Base-by-base conservation (phyloP, 2,797 vertebrate genomes). In the Rallus crepitans region DNA sequence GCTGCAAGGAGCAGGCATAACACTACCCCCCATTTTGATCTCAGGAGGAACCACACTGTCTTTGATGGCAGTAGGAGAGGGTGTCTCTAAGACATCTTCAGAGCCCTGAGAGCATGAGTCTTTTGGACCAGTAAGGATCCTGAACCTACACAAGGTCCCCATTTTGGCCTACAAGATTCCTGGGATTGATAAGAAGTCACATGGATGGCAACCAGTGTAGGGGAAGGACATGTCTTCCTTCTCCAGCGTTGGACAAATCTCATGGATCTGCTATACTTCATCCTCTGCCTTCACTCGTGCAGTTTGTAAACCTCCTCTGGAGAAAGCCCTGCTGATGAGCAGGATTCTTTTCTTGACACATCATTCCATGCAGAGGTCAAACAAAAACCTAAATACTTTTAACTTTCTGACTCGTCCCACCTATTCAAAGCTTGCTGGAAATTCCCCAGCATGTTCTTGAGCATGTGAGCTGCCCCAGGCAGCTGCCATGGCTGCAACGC, bases 401-500 rank as follows among this genome's bases (percentile, higher is more conserved):
- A 89, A 75, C 47, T 27, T 73, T 28, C 20, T 48, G 79, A 28
- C 42, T 80, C 72, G 39, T 18, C 24, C 55, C 40, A 77, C 57
- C 35, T 80, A 48, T 66, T 93, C 42, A 77, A 84, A 80, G 72
- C 65, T 68, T 2, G 25, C 33, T 91, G 84, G 90, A 85, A 93
- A 89, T 65, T 80, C 71, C 76, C 64, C 6, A 0, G 42, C 16
- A 20, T 2, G 4, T 48, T 77, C 48, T 57, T 56, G 59, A 82
- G 63, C 70, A n/a, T 1, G 1, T 19, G 35, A 82, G 75, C 47
- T 48, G 70, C 75, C 55, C 28, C 1, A 0, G 25, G 25, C 79
- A 90, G 85, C 76, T 82, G 90, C 78, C 21, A 33, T 25, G 7
- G 1, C 33, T 68, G 47, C 69, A 80, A 11, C 8, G 12, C 21